Evolutionary conservation across 2,113 vertebrate genomes (phyloP).

Genomic region (Cyprinodon tularosa): DNA sequence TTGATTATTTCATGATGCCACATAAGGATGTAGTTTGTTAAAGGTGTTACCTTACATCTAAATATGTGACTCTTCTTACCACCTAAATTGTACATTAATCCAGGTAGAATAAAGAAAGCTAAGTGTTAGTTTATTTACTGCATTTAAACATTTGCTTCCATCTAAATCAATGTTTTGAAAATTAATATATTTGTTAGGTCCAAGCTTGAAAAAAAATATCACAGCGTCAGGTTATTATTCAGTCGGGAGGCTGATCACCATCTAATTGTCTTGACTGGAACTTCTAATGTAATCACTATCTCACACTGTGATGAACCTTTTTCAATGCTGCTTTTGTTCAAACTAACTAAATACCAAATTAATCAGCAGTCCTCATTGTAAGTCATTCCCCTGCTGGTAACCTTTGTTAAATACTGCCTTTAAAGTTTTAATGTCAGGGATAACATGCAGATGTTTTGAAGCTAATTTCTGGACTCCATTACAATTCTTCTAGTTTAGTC

Average conservation of each 20-base stretch:
- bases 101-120: background rate
- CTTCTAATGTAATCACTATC: background rate
- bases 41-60: too few species aligned
- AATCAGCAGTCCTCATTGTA: background rate
- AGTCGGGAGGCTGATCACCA: background rate
- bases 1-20: too few species aligned
- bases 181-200: background rate
- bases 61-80: too few species aligned
- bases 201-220: background rate
- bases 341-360: background rate
- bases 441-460: background rate
- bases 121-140: background rate
- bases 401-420: background rate
- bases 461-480: background rate
- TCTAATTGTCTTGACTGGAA: background rate
- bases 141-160: background rate
- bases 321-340: background rate
- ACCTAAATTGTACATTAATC: too few species aligned
- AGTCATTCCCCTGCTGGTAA: background rate
- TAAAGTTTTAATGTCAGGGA: background rate
- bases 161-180: background rate
- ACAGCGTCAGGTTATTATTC: background rate
- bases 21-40: too few species aligned
- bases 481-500: background rate
- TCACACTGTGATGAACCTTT: background rate